Evolutionary conservation across 2,113 vertebrate species (phyloP).

Genomic region (Paradoxurus hermaphroditus): DNA sequence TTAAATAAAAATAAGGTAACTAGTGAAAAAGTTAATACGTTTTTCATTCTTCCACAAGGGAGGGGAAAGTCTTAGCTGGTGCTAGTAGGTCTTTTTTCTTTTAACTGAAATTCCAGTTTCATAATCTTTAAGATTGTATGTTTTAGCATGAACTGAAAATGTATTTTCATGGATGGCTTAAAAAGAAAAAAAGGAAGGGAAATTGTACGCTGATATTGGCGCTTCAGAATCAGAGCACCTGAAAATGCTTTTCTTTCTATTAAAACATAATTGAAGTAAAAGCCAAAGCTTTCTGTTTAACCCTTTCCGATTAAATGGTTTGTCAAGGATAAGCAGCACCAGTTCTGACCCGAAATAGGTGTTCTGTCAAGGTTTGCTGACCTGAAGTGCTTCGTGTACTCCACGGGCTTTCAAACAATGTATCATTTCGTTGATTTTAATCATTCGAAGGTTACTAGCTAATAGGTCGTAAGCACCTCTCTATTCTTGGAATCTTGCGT

Average conservation of each 20-base stretch:
- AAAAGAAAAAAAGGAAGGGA: background rate
- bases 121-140: background rate
- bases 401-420: background rate
- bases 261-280: background rate
- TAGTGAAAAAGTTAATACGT: background rate
- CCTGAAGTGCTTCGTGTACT: background rate
- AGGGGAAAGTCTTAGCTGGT: background rate
- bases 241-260: background rate
- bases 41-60: background rate
- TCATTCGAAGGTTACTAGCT: background rate
- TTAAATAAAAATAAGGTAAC: background rate
- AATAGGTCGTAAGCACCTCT: background rate
- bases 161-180: background rate
- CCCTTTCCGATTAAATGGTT: background rate
- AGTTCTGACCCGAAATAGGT: background rate
- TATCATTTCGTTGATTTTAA: background rate
- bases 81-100: background rate
- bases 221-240: background rate
- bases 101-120: background rate
- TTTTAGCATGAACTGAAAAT: background rate
- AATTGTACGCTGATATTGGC: background rate
- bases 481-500: background rate
- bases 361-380: background rate
- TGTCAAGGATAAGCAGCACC: background rate
- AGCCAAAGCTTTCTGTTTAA: background rate